These are phyloP conservation scores for Machaerirhynchus nigripectus DNA, from an alignment of 2,113 vertebrate species.

Conservation along the genomic window DNA sequence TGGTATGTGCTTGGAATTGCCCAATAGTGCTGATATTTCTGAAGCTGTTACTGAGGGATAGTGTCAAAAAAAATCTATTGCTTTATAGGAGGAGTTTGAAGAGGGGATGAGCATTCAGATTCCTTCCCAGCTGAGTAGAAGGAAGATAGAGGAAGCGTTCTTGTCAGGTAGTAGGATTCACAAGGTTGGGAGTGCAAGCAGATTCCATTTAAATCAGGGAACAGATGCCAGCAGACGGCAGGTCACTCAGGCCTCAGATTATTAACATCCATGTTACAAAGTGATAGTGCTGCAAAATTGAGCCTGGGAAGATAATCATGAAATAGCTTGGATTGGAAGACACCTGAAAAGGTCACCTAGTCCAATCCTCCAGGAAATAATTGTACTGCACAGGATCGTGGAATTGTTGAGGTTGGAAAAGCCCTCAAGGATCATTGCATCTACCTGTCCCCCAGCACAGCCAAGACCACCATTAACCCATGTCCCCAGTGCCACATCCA, in stretches of 20 bases:
- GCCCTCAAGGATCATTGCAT: neutral
- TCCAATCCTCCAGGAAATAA: neutral
- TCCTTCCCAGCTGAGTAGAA: neutral
- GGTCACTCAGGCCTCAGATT: neutral
- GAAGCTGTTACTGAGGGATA: neutral
- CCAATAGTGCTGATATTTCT: neutral
- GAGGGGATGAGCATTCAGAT: neutral
- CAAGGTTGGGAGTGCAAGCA: neutral
- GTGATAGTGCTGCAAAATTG: neutral
- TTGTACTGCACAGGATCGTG: neutral
- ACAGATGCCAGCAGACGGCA: neutral
- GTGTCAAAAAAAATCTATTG: neutral
- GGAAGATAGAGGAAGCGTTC: neutral
- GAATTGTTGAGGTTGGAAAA: neutral
- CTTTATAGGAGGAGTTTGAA: neutral
- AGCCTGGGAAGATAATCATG: neutral
- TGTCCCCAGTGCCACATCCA: neutral
- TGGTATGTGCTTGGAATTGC: neutral
- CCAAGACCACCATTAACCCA: neutral
- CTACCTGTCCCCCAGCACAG: neutral
- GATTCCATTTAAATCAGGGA: neutral
- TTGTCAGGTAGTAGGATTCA: neutral
- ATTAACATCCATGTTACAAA: neutral
- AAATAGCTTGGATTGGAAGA: neutral
- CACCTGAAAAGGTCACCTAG: neutral